Evolutionary conservation across 2,113 vertebrate species (phyloP), one percentile per base, ranked within the genome.

Genomic region (Colossoma macropomum): DNA sequence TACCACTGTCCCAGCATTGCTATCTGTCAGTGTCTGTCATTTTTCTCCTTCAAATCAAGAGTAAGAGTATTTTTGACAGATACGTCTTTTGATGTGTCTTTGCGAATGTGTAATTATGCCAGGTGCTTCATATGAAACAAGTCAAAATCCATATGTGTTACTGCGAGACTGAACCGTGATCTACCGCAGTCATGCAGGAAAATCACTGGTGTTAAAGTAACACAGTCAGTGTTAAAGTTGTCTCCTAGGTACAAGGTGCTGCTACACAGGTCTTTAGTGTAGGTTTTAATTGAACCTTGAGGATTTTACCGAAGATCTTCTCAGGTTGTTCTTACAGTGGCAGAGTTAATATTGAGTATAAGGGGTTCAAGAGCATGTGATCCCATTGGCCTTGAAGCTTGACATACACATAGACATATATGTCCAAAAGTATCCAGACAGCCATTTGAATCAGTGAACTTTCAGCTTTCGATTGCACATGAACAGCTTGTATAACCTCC

Each of bases 61-160:
- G 17, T 11, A 45, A 17, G 50, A 52, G 19, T 15, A 5, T 21
- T 23, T 6, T 23, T 56, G 54, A 56, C 50, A 52, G 50, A 52
- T 52, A 56, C n/a, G n/a, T n/a, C n/a, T n/a, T n/a, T 56, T 21
- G 23, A 23, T 17, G 3, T 7, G 6, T 52, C 50, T 52, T 52
- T 5, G 50, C 17, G 50, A 52, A 52, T 19, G 17, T 19, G 17
- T 16, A 3, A 16, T 52, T 9, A 52, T 75, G 28, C 48, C 54
- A 66, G 71, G 41, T 78, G 80, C 69, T 63, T 25, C 50, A 21
- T 54, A 17, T 25, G 63, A 27, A 78, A 52, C 32, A 52, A 78
- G 45, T 78, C 15, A 27, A 78, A 78, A 45, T 50, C 48, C 23
- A 13, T 71, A 45, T 25, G 34, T 6, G 13, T 38, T 30, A 16